These are phyloP conservation scores for Drosophila maculinotata DNA, from an alignment of 2,888 invertebrate genomes.

Conservation along the genomic window DNA sequence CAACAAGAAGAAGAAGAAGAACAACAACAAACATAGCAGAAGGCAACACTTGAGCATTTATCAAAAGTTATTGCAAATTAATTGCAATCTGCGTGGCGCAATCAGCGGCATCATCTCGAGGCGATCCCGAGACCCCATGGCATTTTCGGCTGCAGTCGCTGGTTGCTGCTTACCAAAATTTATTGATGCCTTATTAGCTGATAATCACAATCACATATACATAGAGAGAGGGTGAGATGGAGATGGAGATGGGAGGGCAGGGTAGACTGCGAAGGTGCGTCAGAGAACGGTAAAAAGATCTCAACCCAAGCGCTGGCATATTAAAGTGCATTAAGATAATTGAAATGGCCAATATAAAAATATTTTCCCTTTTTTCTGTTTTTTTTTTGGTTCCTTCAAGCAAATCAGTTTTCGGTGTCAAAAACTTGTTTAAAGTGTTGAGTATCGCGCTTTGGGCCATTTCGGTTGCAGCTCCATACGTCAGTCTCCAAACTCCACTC, in stretches of 20 bases:
- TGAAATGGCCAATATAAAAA: constrained; percentile 83
- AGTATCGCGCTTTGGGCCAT: constrained; percentile 77
- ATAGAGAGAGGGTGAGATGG: not conserved
- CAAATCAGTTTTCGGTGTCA: constrained; percentile 68
- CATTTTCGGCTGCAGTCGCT: constrained; percentile 60
- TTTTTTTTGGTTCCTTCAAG: constrained; percentile 4
- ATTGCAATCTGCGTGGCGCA: constrained; percentile 78
- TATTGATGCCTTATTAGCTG: constrained; percentile 84
- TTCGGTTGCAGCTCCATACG: constrained; percentile 56
- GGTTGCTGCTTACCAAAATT: constrained; percentile 79
- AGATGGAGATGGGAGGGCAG: not conserved
- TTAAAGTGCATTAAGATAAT: constrained; percentile 83
- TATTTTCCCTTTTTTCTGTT: constrained; percentile 65
- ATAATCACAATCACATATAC: constrained; percentile 78
- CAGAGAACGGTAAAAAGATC: constrained; percentile 74
- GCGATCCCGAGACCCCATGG: constrained; percentile 61
- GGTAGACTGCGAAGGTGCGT: constrained; percentile 38
- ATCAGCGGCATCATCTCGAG: constrained; percentile 69
- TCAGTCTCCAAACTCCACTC: constrained; percentile 37
- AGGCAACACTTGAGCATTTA: constrained; percentile 72
- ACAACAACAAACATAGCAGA: constrained; percentile 23
- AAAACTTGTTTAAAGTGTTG: constrained; percentile 79
- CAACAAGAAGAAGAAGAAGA: too few species aligned
- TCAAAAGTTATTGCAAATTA: constrained; percentile 82
- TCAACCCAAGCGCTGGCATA: constrained; percentile 59